Evolutionary conservation across 1,140 invertebrate species (phyloP), one percentile per base, ranked within the genome.

Genomic region (Reticulitermes speratus): DNA sequence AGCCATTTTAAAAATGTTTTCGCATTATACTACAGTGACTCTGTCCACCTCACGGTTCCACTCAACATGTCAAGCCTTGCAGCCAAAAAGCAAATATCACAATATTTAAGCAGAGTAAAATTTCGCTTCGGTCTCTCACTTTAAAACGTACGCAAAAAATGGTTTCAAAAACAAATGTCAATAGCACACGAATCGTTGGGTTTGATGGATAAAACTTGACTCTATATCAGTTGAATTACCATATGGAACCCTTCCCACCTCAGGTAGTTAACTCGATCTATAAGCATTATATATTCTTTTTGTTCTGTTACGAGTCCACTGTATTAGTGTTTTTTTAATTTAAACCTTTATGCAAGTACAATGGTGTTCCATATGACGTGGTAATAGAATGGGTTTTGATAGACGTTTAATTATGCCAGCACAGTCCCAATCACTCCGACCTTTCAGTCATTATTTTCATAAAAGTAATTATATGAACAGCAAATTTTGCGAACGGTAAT

Each of bases 81-180:
- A 75, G 65, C 14, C 65, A 75, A 75, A 75, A 75, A 75, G 65
- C 65, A 75, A 75, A 75, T 75, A 30, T 75, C 65, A 69, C 65
- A 30, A 75, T 1, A n/a, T 25, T 75, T 75, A 75, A 75, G 65
- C 65, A 75, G 8, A 65, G 59, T 25, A 65, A 65, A 65, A 65
- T 65, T 65, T 65, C 25, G 59, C 25, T 30, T 14, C 65, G 8
- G 7, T 30, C n/a, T 9, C 65, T 75, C 65, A 30, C n/a, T n/a
- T n/a, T 30, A 30, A 11, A 75, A 12, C 25, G 8, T 14, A 75
- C 25, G 1, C n/a, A 30, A n/a, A 75, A n/a, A 75, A 6, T 19
- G 7, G 21, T 30, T 75, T 14, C 25, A n/a, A 8, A 25, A 75
- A 75, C 65, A 30, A 75, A 19, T 75, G 65, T 75, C 65, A 75